Base-by-base conservation (phyloP, 2,113 vertebrate species). In the Columba janthina region DNA sequence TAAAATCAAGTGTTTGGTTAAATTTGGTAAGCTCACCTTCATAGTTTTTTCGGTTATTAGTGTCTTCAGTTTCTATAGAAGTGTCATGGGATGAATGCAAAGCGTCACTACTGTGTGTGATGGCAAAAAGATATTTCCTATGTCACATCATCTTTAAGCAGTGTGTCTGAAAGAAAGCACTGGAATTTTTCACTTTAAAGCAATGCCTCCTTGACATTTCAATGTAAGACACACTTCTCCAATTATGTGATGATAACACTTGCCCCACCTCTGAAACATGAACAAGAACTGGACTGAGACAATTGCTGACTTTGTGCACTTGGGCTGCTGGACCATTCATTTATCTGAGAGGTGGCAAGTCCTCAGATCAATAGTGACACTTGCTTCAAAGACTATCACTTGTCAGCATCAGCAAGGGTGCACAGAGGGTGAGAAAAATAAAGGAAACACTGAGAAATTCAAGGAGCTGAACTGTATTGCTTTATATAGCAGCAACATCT, bases 51-150 rank as follows among this genome's bases (percentile, higher is more conserved):
- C 10, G 25, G 11, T 76, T 83, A 36, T 40, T 31, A 31, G 7
- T 60, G 25, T 80, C n/a, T 83, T 69, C 53, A 48, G 5, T 4
- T 73, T 53, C 36, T 76, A 19, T 5, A 44, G 73, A 85, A 81
- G 29, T 22, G 24, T 5, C 19, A 62, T 9, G 54, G 31, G 6
- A 62, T 25, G 5, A 62, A 38, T 36, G 6, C 11, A 53, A 54
- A 31, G 0, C 36, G 3, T 50, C 62, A 62, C 38, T 71, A 20
- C 6, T 44, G 3, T 0, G 0, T 25, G 12, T 56, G 12, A 79
- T 20, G 10, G 38, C 38, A 76, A 57, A 72, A 78, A 74, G 3
- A 13, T 4, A 11, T 66, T 73, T 80, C 19, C 7, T 66, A 21
- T 50, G 26, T 15, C 44, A 19, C 15, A 82, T 9, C 10, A 73